These are phyloP conservation scores for Sebastes kiyomatsui DNA, from an alignment of 2,797 vertebrate species.

Conservation along the genomic window DNA sequence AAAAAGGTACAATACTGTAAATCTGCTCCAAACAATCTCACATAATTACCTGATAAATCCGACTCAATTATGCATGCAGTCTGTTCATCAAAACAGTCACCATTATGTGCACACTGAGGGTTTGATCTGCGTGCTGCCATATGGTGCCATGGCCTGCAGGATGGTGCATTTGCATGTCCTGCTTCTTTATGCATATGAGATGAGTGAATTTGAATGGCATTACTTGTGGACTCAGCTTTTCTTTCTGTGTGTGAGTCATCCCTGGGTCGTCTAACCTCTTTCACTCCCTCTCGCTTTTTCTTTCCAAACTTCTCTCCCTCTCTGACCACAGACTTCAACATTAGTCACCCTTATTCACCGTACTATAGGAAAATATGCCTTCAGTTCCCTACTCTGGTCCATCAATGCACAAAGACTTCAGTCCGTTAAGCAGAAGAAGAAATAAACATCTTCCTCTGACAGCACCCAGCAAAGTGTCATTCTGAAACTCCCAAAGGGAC, in stretches of 20 bases:
- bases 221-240: conserved; percentile 26
- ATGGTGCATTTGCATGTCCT: conserved; percentile 51
- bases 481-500: conserved; percentile 17
- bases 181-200: conserved; percentile 43
- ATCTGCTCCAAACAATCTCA: conserved; percentile 20
- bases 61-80: conserved; percentile 58
- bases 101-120: conserved; percentile 13
- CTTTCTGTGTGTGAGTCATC: conserved; percentile 43
- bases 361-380: conserved; percentile 54
- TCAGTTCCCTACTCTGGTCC: background rate
- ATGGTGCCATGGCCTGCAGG: conserved; percentile 46
- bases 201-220: conserved; percentile 27
- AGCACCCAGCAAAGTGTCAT: conserved; percentile 12
- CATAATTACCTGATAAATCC: conserved; percentile 32
- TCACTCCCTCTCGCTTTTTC: conserved; percentile 36
- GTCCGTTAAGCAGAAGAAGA: background rate
- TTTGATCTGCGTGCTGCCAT: conserved; percentile 53
- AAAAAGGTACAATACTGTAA: conserved; percentile 21
- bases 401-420: conserved; percentile 16
- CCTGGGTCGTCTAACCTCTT: conserved; percentile 17
- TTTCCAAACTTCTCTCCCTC: conserved; percentile 47
- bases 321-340: conserved; percentile 44
- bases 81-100: conserved; percentile 47
- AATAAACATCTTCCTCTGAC: conserved; percentile 33
- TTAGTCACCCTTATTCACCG: conserved; percentile 57